Conservation (phyloP, 2,113 vertebrate species). For the Neolamprologus brichardi region DNA sequence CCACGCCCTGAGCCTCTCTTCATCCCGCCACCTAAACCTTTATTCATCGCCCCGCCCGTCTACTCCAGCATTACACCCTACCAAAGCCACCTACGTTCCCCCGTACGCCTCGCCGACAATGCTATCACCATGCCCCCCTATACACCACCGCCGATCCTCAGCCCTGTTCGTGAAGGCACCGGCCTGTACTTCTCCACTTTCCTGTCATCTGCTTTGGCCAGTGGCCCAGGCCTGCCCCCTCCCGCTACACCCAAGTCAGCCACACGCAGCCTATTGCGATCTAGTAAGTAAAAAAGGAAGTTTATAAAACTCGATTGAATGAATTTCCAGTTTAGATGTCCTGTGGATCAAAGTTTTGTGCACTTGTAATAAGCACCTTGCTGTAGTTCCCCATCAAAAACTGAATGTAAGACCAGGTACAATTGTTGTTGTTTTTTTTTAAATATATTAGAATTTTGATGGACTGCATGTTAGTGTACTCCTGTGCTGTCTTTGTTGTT, state of each 20-base stretch:
- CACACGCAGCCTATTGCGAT: constrained; percentile 87
- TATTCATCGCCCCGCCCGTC: constrained; percentile 85
- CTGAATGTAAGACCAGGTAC: not conserved
- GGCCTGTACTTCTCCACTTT: constrained; percentile 97
- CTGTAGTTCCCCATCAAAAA: not conserved
- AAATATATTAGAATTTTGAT: not conserved
- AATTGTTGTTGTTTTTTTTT: not conserved
- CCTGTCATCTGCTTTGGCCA: constrained; percentile 73
- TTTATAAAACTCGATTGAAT: not conserved
- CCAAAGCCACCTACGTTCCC: constrained; percentile 96
- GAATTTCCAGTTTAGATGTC: not conserved
- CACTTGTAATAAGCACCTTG: not conserved
- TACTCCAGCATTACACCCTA: constrained; percentile 93
- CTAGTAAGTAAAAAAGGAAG: constrained; percentile 77
- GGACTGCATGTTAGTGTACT: not conserved
- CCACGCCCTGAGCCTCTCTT: constrained; percentile 93
- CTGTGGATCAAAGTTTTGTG: not conserved
- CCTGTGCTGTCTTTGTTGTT: not conserved
- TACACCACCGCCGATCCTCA: constrained; percentile 95
- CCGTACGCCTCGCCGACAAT: constrained; percentile 85
- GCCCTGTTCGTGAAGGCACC: constrained; percentile 93
- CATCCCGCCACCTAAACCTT: constrained; percentile 93
- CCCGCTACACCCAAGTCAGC: constrained; percentile 90
- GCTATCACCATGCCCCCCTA: constrained; percentile 90
- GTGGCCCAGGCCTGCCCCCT: constrained; percentile 76